Base-by-base conservation (phyloP, 2,888 invertebrate genomes). In the Scrobipalpa atriplicella region DNA sequence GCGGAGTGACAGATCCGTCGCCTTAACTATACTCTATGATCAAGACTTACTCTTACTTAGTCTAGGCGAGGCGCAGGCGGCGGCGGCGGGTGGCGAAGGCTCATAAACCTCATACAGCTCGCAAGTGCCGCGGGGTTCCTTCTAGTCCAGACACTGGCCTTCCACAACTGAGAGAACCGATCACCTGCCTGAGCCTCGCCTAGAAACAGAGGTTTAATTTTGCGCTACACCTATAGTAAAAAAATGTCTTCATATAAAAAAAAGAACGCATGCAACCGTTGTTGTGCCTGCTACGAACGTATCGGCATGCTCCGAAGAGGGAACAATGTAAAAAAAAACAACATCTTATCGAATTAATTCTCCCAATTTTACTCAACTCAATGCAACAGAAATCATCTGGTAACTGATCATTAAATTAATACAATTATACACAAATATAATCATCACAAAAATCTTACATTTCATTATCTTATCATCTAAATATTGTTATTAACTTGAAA, bases 361-460 rank as follows among this genome's bases (percentile, higher is more conserved):
- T 82, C 85, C 84, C 83, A 80, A 84, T 82, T 92, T 92, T 92
- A 92, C 92, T 92, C 89, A 89, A 89, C 81, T 86, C 81, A 89
- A 84, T 85, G 77, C 82, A 91, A 92, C 90, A 92, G 86, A 92
- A 87, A 81, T 85, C 77, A 79, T 85, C 82, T 90, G 91, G 90
- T 92, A 92, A 92, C 91, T 92, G 81, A 87, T 84, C 71, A 79
- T 90, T 89, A 90, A 90, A 89, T 88, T 88, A 90, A 87, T 81
- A 86, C 66, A 66, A 85, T 85, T 85, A 85, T 86, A 87, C 85
- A 90, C 81, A 91, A 87, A 86, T 81, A 83, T 80, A 83, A 82
- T 85, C 83, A 87, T 87, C 89, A 89, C 86, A 89, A 85, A 83
- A 84, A 82, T 77, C 86, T 87, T 87, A 87, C 69, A 79, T 51